Evolutionary conservation across 2,797 vertebrate genomes (phyloP).

Genomic region (Eutrigla gurnardus): DNA sequence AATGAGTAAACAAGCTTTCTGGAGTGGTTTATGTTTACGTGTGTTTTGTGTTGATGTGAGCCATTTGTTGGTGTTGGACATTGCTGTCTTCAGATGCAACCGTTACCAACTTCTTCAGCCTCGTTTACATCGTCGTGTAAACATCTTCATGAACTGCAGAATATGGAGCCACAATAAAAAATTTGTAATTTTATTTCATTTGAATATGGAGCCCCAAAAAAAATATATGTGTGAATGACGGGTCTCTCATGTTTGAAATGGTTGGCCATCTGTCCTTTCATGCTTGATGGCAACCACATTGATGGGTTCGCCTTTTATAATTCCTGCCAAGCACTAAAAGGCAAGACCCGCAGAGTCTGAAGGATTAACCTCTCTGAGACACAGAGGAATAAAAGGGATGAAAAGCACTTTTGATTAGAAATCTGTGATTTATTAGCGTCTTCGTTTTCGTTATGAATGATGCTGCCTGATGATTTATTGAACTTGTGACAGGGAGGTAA

Average conservation of each 20-base stretch:
- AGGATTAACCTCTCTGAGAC: conserved; percentile 33
- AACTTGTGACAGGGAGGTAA: conserved; percentile 43
- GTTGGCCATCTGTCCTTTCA: conserved; percentile 40
- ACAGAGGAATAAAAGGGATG: conserved; percentile 24
- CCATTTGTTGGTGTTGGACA: conserved; percentile 59
- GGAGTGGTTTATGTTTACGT: conserved; percentile 55
- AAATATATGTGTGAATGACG: conserved; percentile 33
- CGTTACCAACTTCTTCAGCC: conserved; percentile 47
- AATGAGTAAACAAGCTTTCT: conserved; percentile 61
- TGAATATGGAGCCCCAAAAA: background rate
- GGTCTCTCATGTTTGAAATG: conserved; percentile 41
- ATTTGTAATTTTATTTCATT: conserved; percentile 19
- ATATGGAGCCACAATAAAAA: conserved; percentile 38
- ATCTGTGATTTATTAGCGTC: conserved; percentile 55
- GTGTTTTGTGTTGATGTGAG: conserved; percentile 51
- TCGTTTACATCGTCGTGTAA: conserved; percentile 53
- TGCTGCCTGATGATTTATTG: conserved; percentile 46
- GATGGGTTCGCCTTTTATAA: conserved; percentile 48
- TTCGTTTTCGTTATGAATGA: conserved; percentile 55
- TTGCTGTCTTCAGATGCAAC: conserved; percentile 39
- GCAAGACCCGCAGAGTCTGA: conserved; percentile 34
- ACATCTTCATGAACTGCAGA: conserved; percentile 35
- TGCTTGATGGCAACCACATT: conserved; percentile 57
- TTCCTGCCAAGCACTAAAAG: conserved; percentile 52
- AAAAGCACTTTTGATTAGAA: conserved; percentile 43